Conservation (phyloP, 2,797 vertebrate genomes). For the Fistularia commersonii region DNA sequence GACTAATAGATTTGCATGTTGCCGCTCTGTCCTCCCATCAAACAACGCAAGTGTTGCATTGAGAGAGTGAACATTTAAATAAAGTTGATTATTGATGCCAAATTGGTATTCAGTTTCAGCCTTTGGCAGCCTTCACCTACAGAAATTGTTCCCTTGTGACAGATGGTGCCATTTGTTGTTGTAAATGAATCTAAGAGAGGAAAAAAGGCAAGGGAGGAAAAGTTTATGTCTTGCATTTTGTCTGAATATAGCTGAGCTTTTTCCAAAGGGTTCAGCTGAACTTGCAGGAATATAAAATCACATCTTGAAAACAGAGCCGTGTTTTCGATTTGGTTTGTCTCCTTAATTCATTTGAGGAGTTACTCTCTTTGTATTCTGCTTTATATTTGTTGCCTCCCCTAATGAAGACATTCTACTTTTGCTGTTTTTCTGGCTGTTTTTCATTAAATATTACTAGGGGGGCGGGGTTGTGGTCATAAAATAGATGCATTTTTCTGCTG, state of each 20-base stretch:
- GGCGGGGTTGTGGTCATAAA: background rate
- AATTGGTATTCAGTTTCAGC: too few species aligned
- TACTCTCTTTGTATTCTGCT: background rate
- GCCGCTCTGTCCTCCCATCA: background rate
- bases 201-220: too few species aligned
- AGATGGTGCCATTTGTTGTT: too few species aligned
- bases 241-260: too few species aligned
- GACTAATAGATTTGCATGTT: constrained; percentile 3
- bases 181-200: too few species aligned
- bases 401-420: background rate
- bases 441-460: background rate
- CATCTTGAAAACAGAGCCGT: background rate
- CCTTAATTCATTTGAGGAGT: background rate
- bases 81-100: too few species aligned
- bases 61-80: too few species aligned
- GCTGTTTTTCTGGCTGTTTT: background rate
- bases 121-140: too few species aligned
- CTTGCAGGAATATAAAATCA: background rate
- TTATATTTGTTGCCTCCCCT: background rate
- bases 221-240: too few species aligned
- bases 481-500: background rate
- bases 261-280: too few species aligned
- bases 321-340: background rate
- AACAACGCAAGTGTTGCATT: background rate
- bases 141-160: too few species aligned